A percentile compares a stretch with the other conserved stretches of the same genome.
phyloP scores from a whole-genome alignment of 2,797 vertebrate species.

The Limnodromus scolopaceus region DNA sequence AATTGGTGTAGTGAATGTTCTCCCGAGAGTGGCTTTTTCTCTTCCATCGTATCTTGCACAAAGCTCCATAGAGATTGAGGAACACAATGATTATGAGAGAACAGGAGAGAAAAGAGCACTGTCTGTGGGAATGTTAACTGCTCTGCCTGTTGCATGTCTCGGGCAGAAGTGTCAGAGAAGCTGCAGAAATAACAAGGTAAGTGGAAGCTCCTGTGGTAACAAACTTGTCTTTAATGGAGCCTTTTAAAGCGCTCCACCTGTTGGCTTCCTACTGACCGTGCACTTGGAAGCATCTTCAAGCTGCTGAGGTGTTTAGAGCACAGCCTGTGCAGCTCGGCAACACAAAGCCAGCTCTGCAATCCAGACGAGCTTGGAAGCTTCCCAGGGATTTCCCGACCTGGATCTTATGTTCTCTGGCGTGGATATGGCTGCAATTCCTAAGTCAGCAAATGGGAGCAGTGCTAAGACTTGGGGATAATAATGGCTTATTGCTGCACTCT shows the following conservation, averaged over 20 bases:
- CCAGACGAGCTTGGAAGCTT: conserved; percentile 26
- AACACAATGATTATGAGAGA: background rate
- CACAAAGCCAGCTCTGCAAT: background rate
- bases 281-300: background rate
- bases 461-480: conserved; percentile 8
- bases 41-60: background rate
- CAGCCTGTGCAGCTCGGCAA: background rate
- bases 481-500: background rate
- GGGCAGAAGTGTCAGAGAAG: background rate
- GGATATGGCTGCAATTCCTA: conserved; percentile 6
- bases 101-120: background rate
- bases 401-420: background rate
- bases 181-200: background rate
- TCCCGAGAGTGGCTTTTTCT: background rate
- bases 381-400: conserved; percentile 32
- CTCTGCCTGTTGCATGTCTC: background rate
- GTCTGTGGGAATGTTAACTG: background rate
- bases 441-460: background rate
- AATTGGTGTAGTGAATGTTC: background rate
- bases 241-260: background rate
- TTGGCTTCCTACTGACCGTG: background rate
- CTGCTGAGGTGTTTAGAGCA: background rate
- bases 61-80: background rate
- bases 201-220: background rate
- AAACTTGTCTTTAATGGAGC: background rate